A percentile compares a stretch with the other conserved stretches of the same genome.
Evolutionary conservation across 2,797 vertebrate species (phyloP).

Genomic region (Prunella strophiata): DNA sequence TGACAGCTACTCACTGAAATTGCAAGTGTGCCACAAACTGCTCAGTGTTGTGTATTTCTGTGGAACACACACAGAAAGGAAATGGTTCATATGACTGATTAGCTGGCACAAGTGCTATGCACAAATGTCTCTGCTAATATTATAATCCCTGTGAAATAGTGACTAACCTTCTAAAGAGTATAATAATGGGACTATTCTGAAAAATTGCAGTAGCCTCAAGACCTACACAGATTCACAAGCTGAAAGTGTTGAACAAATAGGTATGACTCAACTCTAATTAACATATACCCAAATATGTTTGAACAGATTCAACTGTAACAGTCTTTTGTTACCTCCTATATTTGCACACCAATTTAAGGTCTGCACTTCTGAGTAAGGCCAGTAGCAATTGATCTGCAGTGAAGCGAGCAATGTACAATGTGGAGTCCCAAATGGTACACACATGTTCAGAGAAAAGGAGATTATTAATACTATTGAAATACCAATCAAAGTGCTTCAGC

Average conservation of each 20-base stretch:
- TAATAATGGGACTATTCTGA: not conserved
- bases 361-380: conserved; percentile 32
- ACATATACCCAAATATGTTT: not conserved
- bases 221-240: not conserved
- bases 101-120: not conserved
- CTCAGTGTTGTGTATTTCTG: not conserved
- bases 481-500: conserved; percentile 35
- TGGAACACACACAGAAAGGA: not conserved
- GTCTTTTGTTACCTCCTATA: not conserved
- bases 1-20: conserved; percentile 25
- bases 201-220: not conserved
- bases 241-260: not conserved
- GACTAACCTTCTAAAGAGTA: conserved; percentile 8
- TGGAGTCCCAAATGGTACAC: conserved; percentile 46
- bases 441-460: conserved; percentile 31
- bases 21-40: not conserved
- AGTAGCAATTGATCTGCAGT: conserved; percentile 27
- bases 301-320: not conserved
- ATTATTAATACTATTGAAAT: conserved; percentile 38
- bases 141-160: not conserved
- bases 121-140: conserved; percentile 21
- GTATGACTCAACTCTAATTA: conserved; percentile 13
- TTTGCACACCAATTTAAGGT: conserved; percentile 25
- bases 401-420: not conserved
- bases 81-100: conserved; percentile 17